Percentiles rank a stretch among this genome's conserved stretches.
Evolutionary conservation across 2,888 invertebrate genomes (phyloP).

Genomic region (Incurvaria masculella): DNA sequence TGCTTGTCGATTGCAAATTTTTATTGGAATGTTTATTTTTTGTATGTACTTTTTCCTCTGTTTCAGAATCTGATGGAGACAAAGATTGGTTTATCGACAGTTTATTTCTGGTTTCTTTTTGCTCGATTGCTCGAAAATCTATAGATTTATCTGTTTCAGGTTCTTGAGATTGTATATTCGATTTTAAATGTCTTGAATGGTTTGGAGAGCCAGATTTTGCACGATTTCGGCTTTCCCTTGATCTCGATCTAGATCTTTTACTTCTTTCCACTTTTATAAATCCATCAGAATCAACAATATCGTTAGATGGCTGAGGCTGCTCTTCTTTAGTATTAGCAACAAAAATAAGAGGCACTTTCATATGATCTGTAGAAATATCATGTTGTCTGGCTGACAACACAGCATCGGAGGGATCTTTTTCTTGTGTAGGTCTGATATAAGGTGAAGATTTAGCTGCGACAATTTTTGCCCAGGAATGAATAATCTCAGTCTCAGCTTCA

Average conservation of each 20-base stretch:
- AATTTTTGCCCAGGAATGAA: slow-evolving; percentile 42
- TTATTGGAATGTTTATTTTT: slow-evolving; percentile 17
- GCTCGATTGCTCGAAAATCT: too few relatives aligned
- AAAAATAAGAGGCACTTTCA: slow-evolving; percentile 33
- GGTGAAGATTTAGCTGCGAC: slow-evolving; percentile 34
- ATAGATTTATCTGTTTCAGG: slow-evolving; percentile 30
- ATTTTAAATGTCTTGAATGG: too few relatives aligned
- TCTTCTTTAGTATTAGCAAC: slow-evolving; percentile 34
- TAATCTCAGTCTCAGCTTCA: slow-evolving; percentile 13
- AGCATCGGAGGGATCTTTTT: slow-evolving; percentile 8
- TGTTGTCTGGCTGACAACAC: slow-evolving; percentile 4
- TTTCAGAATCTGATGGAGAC: slow-evolving; percentile 1
- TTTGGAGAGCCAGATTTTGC: slow-evolving; percentile 25
- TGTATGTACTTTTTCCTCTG: slow-evolving; percentile 36
- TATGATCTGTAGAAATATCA: slow-evolving; percentile 14
- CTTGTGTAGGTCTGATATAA: slow-evolving; percentile 27
- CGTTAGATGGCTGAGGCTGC: slow-evolving; percentile 25
- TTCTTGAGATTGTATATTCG: slow-evolving; percentile 20
- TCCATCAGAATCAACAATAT: slow-evolving; percentile 39
- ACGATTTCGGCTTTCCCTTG: slow-evolving; percentile 39
- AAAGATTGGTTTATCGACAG: too few relatives aligned
- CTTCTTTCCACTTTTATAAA: slow-evolving; percentile 48
- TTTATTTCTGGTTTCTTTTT: too few relatives aligned
- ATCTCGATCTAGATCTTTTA: slow-evolving; percentile 52
- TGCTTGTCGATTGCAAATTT: slow-evolving; percentile 10